A percentile compares a stretch with the other conserved stretches of the same genome.
These are phyloP conservation scores for Drosophila jambulina DNA, from an alignment of 1,140 invertebrate species.

Conservation along the genomic window DNA sequence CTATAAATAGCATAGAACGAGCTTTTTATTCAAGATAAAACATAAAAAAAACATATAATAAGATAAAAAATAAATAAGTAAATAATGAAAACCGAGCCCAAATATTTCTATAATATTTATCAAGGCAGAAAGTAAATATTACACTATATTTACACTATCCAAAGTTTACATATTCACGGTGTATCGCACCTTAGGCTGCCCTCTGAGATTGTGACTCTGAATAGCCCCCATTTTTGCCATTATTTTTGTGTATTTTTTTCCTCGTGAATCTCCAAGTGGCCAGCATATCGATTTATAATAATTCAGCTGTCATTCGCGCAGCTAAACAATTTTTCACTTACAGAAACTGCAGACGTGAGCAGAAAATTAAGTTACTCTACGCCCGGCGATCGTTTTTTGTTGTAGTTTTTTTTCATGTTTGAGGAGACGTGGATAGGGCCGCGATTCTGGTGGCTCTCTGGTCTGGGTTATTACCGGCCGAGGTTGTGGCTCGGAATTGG, in stretches of 20 bases:
- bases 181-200: constrained; percentile 20
- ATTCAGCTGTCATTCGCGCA: constrained; percentile 82
- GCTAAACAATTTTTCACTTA: constrained; percentile 77
- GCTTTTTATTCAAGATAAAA: background rate
- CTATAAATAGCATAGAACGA: background rate
- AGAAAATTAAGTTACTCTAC: constrained; percentile 78
- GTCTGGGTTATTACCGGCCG: constrained; percentile 26
- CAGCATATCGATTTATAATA: constrained; percentile 82
- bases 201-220: constrained; percentile 18
- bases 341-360: constrained; percentile 81
- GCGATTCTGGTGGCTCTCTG: constrained; percentile 37
- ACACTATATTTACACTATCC: background rate
- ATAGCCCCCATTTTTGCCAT: constrained; percentile 53
- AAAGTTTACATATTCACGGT: background rate
- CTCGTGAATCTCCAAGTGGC: constrained; percentile 39
- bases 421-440: constrained; percentile 40
- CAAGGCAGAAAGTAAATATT: too few relatives aligned
- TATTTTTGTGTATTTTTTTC: constrained; percentile 11
- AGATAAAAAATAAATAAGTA: too few relatives aligned
- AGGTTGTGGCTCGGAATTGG: constrained; percentile 29
- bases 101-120: background rate
- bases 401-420: constrained; percentile 11
- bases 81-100: too few relatives aligned
- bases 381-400: constrained; percentile 14
- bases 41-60: background rate